Base-by-base conservation (phyloP, 2,113 vertebrate genomes). In the Bombycilla garrulus region DNA sequence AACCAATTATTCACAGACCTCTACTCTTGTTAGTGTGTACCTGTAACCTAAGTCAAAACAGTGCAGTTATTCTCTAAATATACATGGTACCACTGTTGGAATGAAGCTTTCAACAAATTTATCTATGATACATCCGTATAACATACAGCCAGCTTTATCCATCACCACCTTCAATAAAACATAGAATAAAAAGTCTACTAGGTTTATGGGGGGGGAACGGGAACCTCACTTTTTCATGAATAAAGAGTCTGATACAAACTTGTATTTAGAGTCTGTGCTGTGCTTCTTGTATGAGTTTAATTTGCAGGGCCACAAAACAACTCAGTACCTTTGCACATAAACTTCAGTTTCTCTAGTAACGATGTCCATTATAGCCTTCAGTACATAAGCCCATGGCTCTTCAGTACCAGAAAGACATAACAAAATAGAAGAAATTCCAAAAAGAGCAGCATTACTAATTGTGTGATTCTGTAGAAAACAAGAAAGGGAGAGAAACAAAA, bases 221-320 rank as follows among this genome's bases (percentile, higher is more conserved):
- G n/a, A 1, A 0, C 0, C 3, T 8, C 42, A 74, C 11, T 10
- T 51, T 71, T 62, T 80, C 2, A 62, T 33, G 3, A 62, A 53
- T 47, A 65, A 50, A 11, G 12, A 65, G 14, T 18, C 50, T 50
- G 56, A 69, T 50, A 67, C 0, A 58, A 47, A 53, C 21, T 66
- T 56, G 11, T n/a, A 72, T 35, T 57, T 58, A 58, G 21, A 16
- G 33, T 13, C 58, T 86, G 48, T 38, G 38, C 38, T 58, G 60
- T 76, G 45, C 17, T 90, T 66, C 47, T 81, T 40, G 13, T 38
- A 12, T 6, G 62, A 76, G 21, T 66, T 57, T 62, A 66, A 66
- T 20, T 86, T 47, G 11, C n/a, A 45, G 7, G 11, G 38, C 11
- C 29, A 56, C 24, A 71, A 58, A 86, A 42, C 23, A 50, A 44